These are phyloP conservation scores for Branchipolynoe longqiensis DNA, from an alignment of 2,888 invertebrate species.

Conservation along the genomic window DNA sequence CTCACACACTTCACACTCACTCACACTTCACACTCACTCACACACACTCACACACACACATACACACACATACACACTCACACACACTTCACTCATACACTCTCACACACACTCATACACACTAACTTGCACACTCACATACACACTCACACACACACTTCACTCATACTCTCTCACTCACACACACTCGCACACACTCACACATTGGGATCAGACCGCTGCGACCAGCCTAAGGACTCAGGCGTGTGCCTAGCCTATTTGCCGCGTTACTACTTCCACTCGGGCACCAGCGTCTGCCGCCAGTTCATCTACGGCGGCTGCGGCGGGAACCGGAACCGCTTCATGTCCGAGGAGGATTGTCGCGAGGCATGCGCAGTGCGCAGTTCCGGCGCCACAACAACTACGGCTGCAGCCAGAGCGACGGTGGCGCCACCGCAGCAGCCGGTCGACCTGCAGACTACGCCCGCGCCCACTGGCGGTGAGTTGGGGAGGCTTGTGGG, in stretches of 20 bases:
- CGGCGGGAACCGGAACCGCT: conserved; percentile 67
- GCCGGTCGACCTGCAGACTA: not conserved
- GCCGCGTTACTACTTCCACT: conserved; percentile 76
- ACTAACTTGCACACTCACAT: too few species aligned
- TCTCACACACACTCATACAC: too few species aligned
- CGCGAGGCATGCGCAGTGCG: conserved; percentile 42
- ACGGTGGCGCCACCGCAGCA: not conserved
- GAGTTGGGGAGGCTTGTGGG: not conserved
- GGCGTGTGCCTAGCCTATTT: conserved; percentile 64
- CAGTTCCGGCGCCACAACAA: not conserved
- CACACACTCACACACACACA: too few species aligned
- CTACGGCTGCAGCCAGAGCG: not conserved
- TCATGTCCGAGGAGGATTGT: conserved; percentile 58
- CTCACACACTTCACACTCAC: too few species aligned
- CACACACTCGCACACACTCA: too few species aligned
- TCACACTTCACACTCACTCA: too few species aligned
- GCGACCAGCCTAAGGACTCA: conserved; percentile 57
- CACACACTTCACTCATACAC: too few species aligned
- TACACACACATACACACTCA: too few species aligned
- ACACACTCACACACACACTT: too few species aligned
- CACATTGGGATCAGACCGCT: too few species aligned
- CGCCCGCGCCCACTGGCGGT: not conserved
- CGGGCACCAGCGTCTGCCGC: conserved; percentile 85
- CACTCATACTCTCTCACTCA: too few species aligned
- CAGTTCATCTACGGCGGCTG: conserved; percentile 69